These are phyloP conservation scores for Diachasma alloeum DNA, from an alignment of 1,140 invertebrate genomes.

Conservation along the genomic window DNA sequence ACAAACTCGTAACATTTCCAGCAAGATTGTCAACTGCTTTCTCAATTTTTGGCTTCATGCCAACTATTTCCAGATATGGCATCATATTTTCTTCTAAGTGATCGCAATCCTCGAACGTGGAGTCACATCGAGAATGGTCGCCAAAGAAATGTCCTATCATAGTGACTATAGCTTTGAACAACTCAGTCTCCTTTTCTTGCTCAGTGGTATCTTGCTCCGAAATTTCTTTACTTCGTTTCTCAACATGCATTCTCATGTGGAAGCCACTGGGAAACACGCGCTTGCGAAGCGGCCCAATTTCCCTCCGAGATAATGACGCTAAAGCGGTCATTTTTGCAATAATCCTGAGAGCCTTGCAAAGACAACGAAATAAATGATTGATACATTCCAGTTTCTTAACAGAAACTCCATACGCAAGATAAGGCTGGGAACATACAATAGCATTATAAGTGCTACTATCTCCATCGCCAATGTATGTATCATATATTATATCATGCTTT, in stretches of 20 bases:
- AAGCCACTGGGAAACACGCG: too few relatives aligned
- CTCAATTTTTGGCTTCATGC: neutral
- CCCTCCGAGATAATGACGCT: too few relatives aligned
- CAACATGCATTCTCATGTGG: too few relatives aligned
- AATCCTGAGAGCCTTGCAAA: too few relatives aligned
- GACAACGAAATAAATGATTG: too few relatives aligned
- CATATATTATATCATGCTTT: conserved; percentile 38
- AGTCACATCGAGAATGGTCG: neutral
- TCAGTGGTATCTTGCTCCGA: neutral
- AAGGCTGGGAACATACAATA: conserved; percentile 29
- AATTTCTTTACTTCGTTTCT: too few relatives aligned
- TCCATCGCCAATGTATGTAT: conserved; percentile 38
- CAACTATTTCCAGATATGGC: neutral
- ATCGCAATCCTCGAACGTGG: neutral
- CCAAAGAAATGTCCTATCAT: neutral
- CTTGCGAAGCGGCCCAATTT: too few relatives aligned
- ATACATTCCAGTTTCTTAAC: too few relatives aligned
- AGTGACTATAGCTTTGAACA: conserved; percentile 1
- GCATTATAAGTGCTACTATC: conserved; percentile 29
- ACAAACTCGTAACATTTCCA: conserved; percentile 25
- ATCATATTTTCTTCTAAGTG: neutral
- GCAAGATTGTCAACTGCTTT: neutral
- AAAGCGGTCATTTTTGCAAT: too few relatives aligned
- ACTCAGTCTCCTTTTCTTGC: neutral
- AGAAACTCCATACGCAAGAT: conserved; percentile 22